phyloP scores from a whole-genome alignment of 2,888 invertebrate genomes.

The Choristoneura rosaceana region DNA sequence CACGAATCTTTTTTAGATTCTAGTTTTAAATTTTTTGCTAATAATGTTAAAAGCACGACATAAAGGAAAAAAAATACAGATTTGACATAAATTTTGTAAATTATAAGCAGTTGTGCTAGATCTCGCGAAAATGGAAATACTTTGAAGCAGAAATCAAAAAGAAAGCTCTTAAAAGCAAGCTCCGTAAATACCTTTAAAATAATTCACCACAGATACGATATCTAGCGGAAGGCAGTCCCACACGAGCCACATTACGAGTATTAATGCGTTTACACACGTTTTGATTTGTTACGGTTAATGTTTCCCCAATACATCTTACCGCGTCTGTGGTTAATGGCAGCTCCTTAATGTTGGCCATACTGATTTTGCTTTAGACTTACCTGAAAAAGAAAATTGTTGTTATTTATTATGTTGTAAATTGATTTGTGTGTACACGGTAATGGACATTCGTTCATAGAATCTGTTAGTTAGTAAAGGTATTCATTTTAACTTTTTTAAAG shows the following conservation, averaged over 20 bases:
- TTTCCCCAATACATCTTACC: slow-evolving; percentile 50
- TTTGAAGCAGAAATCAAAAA: slow-evolving; percentile 12
- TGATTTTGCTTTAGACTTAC: slow-evolving; percentile 49
- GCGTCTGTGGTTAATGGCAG: slow-evolving; percentile 38
- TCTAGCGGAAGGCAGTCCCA: slow-evolving; percentile 40
- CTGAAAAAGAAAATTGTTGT: slow-evolving; percentile 49
- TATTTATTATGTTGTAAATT: slow-evolving; percentile 21
- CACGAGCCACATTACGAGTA: slow-evolving; percentile 40
- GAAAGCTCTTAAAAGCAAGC: slow-evolving; percentile 10
- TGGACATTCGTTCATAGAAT: too few relatives aligned
- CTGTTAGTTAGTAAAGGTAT: too few relatives aligned
- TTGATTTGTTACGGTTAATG: slow-evolving; percentile 43
- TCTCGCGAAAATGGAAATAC: neutral
- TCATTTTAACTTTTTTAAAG: too few relatives aligned
- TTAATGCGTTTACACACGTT: slow-evolving; percentile 41
- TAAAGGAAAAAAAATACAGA: too few relatives aligned
- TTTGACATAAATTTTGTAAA: too few relatives aligned
- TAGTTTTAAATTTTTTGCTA: too few relatives aligned
- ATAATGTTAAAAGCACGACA: too few relatives aligned
- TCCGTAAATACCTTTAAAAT: slow-evolving; percentile 35
- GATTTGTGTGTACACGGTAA: neutral
- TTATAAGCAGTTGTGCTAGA: neutral
- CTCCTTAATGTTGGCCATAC: slow-evolving; percentile 33
- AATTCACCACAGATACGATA: slow-evolving; percentile 40
- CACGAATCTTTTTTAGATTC: slow-evolving; percentile 2